Conservation (phyloP, 2,888 invertebrate genomes). For the Pandemis corylana region DNA sequence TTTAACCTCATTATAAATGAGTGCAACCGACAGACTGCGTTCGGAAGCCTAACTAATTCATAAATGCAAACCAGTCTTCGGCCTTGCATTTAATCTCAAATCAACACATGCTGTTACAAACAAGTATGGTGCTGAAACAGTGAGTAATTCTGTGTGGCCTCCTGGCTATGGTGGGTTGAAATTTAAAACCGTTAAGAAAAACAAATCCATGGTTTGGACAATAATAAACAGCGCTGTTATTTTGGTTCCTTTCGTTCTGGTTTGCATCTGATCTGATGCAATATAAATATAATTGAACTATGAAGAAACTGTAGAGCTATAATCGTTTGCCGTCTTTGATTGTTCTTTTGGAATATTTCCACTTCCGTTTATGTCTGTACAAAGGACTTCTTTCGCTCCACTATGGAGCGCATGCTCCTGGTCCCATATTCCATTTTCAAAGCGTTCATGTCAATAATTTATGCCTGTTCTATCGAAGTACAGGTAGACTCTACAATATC, state of each 20-base stretch:
- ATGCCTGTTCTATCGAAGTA: too few species aligned
- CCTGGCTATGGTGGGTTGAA: neutral
- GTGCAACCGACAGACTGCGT: neutral
- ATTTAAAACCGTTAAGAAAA: constrained; percentile 29
- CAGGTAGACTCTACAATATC: too few species aligned
- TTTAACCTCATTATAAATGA: neutral
- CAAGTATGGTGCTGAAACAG: constrained; percentile 24
- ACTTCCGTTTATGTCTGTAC: too few species aligned
- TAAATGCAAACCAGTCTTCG: constrained; percentile 30
- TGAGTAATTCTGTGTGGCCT: constrained; percentile 9
- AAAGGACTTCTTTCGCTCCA: too few species aligned
- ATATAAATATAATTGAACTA: constrained; percentile 19
- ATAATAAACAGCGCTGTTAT: constrained; percentile 33
- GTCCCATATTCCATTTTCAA: too few species aligned
- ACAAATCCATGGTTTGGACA: constrained; percentile 29
- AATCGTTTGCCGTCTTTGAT: neutral
- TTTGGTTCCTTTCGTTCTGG: constrained; percentile 23
- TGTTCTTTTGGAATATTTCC: neutral
- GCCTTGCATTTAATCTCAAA: constrained; percentile 36
- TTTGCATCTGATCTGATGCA: constrained; percentile 28
- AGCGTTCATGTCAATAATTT: too few species aligned
- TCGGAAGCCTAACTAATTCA: constrained; percentile 17
- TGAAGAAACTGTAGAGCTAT: neutral
- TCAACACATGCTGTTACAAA: constrained; percentile 5
- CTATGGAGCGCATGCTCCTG: neutral